Evolutionary conservation across 1,140 invertebrate genomes (phyloP), one percentile per base, ranked within the genome.

Genomic region (Vollenhovia emeryi): DNA sequence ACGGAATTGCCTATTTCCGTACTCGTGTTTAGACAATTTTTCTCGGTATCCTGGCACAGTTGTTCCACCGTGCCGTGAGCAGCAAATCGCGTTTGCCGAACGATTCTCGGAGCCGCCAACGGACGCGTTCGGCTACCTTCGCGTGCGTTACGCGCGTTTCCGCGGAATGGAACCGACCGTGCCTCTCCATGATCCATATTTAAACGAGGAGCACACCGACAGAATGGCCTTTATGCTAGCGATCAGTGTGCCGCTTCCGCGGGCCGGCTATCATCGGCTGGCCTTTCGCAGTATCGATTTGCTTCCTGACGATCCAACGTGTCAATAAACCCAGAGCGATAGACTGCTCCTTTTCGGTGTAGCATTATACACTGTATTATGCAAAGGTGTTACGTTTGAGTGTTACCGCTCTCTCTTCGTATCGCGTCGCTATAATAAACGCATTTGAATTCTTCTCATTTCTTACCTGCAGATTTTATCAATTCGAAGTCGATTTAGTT

Each of bases 241-340:
- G 82, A 89, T 89, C 69, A 57, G 87, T 89, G 88, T 88, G 78
- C 60, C 55, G 66, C 76, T 89, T 89, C 83, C 75, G 86, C 82
- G 59, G 87, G 64, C n/a, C 71, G 87, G 69, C 74, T 48, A 64
- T 64, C 86, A 48, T 86, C 62, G 45, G 75, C n/a, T n/a, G n/a
- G 69, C 30, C 87, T 69, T 50, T 80, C 33, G 69, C 74, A 27
- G 52, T 82, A 86, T 89, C 75, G 87, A 89, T 88, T 79, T 64
- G 48, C 48, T 71, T 88, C 69, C 84, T 82, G 60, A 66, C 59
- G 40, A 79, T 68, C 24, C 60, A n/a, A 71, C 59, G 66, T 86
- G 87, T 88, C 87, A 88, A 88, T 88, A 89, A n/a, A 88, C 84
- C 69, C 55, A 36, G 43, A 66, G 36, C 36, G 36, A 75, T 15